A percentile compares a stretch with the other conserved stretches of the same genome.
phyloP scores from a whole-genome alignment of 2,113 vertebrate genomes.

The Myiagra hebetior region DNA sequence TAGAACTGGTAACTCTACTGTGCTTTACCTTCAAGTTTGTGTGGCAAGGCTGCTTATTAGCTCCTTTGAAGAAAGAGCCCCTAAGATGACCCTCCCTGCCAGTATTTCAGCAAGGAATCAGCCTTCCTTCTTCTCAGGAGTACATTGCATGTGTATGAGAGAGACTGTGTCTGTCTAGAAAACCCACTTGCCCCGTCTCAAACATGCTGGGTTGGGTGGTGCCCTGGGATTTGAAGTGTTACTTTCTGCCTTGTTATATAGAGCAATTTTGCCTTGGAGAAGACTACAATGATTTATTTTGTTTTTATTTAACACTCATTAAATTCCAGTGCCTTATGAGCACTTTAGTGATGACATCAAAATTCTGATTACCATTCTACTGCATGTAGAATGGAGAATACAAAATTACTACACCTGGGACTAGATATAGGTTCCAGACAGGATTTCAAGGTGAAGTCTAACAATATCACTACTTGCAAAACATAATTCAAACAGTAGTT shows the following conservation, averaged over 20 bases:
- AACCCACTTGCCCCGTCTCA: neutral
- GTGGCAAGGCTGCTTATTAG: neutral
- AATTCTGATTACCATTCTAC: neutral
- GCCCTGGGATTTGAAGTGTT: neutral
- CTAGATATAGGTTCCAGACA: neutral
- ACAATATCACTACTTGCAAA: neutral
- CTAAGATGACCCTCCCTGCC: neutral
- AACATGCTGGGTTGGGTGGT: neutral
- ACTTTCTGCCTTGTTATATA: neutral
- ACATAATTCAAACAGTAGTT: neutral
- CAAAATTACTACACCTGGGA: neutral
- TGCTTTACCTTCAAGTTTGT: neutral
- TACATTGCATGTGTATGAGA: rapidly evolving
- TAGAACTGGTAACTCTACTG: neutral
- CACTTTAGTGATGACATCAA: neutral
- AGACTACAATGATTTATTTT: neutral
- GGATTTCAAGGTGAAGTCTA: neutral
- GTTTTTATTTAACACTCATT: neutral
- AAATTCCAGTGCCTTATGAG: neutral
- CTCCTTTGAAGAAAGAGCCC: neutral
- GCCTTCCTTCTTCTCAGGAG: neutral
- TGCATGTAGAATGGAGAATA: neutral
- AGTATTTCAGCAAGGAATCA: neutral
- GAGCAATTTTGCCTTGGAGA: neutral
- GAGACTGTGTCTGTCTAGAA: neutral